Conservation (phyloP, 2,797 vertebrate genomes). For the Chlorospingus semifuscus region DNA sequence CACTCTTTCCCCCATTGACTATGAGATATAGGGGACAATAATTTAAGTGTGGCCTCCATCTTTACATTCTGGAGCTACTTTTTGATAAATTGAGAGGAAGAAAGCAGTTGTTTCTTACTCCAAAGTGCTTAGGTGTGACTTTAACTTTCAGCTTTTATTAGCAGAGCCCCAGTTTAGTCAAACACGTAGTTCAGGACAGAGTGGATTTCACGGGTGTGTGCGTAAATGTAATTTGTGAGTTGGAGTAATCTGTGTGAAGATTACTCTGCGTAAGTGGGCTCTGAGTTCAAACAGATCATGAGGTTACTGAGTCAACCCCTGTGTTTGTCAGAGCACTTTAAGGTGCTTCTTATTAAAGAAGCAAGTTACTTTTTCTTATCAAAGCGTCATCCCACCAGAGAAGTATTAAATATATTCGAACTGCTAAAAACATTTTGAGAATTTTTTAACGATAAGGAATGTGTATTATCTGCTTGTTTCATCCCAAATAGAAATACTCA, state of each 20-base stretch:
- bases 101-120: not conserved
- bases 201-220: fast-evolving
- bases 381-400: not conserved
- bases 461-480: not conserved
- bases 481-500: not conserved
- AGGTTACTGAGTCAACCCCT: not conserved
- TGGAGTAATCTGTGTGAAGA: not conserved
- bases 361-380: not conserved
- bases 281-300: not conserved
- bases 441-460: not conserved
- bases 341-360: not conserved
- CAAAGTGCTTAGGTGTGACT: not conserved
- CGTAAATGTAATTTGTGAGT: not conserved
- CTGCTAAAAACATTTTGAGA: not conserved
- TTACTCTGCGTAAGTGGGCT: not conserved
- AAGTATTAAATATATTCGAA: not conserved
- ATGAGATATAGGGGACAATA: not conserved
- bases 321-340: not conserved
- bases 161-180: not conserved
- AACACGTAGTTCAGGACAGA: not conserved
- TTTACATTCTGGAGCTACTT: not conserved
- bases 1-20: fast-evolving
- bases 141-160: not conserved
- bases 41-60: not conserved
- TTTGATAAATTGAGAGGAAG: not conserved